Percentiles rank a stretch among this genome's conserved stretches.
Evolutionary conservation across 64 coral and sea anemone genomes (phyloP).

Genomic region (Stylophora pistillata): DNA sequence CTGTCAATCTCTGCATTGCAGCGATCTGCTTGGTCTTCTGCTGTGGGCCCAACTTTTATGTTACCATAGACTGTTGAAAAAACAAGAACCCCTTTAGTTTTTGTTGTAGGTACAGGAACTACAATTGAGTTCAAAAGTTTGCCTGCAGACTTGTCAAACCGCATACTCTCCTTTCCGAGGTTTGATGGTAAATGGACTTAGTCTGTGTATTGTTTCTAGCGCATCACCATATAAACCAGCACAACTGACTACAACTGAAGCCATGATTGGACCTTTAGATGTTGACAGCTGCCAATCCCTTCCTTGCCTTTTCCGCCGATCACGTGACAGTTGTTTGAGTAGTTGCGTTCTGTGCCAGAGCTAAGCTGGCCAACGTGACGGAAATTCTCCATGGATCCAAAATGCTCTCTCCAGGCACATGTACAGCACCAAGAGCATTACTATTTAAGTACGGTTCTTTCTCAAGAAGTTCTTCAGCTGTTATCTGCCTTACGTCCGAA

Average conservation of each 20-base stretch:
- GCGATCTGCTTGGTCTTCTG: slow-evolving; percentile 70
- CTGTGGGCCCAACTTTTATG: slow-evolving; percentile 71
- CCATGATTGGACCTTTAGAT: slow-evolving; percentile 21
- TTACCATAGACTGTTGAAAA: slow-evolving; percentile 79
- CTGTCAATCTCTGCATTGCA: slow-evolving; percentile 42
- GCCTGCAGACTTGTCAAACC: slow-evolving; percentile 67
- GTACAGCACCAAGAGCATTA: slow-evolving; percentile 64
- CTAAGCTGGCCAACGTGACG: slow-evolving; percentile 57
- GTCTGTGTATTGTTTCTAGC: slow-evolving; percentile 51
- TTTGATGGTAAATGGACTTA: slow-evolving; percentile 80
- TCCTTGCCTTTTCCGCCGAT: slow-evolving; percentile 18
- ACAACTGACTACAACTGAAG: slow-evolving; percentile 75
- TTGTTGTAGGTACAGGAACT: slow-evolving; percentile 64
- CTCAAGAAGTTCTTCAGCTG: slow-evolving; percentile 45
- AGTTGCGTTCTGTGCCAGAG: slow-evolving; percentile 1
- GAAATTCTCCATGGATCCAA: slow-evolving; percentile 74
- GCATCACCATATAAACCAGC: slow-evolving; percentile 77
- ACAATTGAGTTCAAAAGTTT: slow-evolving; percentile 68
- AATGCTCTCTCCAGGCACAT: slow-evolving; percentile 58
- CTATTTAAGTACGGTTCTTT: slow-evolving; percentile 47
- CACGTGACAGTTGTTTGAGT: slow-evolving; percentile 50
- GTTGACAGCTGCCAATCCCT: slow-evolving; percentile 61
- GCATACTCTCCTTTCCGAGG: slow-evolving; percentile 81
- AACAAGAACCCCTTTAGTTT: slow-evolving; percentile 64
- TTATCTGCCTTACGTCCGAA: slow-evolving; percentile 53